Conservation (phyloP, 2,113 vertebrate genomes). For the Hippocampus zosterae region DNA sequence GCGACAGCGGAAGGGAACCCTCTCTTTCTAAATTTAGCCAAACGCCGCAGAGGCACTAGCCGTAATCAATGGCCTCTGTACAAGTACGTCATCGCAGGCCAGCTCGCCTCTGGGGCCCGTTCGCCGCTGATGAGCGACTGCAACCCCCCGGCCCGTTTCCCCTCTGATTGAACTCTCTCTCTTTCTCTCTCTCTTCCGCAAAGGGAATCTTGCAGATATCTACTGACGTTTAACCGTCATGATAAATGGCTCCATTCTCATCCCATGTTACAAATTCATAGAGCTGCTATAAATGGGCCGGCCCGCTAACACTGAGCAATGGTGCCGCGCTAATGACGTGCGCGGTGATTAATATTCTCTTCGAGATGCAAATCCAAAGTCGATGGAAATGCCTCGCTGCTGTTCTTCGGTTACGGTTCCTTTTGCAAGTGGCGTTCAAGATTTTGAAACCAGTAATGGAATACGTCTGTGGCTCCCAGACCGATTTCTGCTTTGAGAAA, state of each 20-base stretch:
- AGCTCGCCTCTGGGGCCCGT: background rate
- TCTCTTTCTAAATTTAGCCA: constrained; percentile 68
- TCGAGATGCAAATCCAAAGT: background rate
- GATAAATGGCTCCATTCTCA: constrained; percentile 8
- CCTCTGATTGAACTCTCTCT: constrained; percentile 27
- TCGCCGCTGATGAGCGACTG: constrained; percentile 22
- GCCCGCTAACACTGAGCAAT: background rate
- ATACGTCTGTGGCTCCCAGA: constrained; percentile 30
- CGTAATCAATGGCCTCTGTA: constrained; percentile 50
- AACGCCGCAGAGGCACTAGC: constrained; percentile 59
- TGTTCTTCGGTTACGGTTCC: background rate
- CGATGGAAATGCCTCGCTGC: background rate
- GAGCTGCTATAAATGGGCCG: background rate
- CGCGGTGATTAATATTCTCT: background rate
- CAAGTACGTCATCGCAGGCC: constrained; percentile 59
- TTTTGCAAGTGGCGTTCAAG: background rate
- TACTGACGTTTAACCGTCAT: constrained; percentile 18
- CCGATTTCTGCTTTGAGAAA: constrained; percentile 42
- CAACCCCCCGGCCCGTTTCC: constrained; percentile 9
- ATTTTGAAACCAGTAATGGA: constrained; percentile 25
- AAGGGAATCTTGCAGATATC: constrained; percentile 10
- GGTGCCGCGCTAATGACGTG: background rate
- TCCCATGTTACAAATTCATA: background rate
- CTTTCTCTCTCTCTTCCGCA: constrained; percentile 5
- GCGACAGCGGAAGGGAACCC: constrained; percentile 63